Percentiles rank a stretch among this genome's conserved stretches.
These are phyloP conservation scores for Aphidoletes aphidimyza DNA, from an alignment of 2,888 invertebrate species.

Conservation along the genomic window DNA sequence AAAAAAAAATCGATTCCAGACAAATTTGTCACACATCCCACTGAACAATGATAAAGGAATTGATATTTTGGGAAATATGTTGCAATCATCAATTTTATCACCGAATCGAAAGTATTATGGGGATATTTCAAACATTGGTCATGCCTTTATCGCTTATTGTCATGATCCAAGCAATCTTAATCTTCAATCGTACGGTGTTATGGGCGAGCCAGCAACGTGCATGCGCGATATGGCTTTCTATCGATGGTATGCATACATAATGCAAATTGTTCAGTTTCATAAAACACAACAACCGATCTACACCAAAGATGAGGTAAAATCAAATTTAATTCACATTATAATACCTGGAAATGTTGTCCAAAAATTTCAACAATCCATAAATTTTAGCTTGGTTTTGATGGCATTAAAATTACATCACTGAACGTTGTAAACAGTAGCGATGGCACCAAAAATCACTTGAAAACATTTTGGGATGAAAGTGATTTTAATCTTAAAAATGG, in stretches of 20 bases:
- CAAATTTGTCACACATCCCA: conserved; percentile 60
- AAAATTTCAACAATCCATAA: conserved; percentile 75
- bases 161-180: conserved; percentile 68
- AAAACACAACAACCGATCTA: conserved; percentile 62
- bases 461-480: conserved; percentile 62
- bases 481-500: conserved; percentile 63
- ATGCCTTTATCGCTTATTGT: conserved; percentile 75
- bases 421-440: conserved; percentile 59
- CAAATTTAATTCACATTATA: conserved; percentile 57
- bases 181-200: conserved; percentile 62
- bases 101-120: conserved; percentile 75
- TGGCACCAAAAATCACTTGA: conserved; percentile 63
- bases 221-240: conserved; percentile 65
- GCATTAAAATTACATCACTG: conserved; percentile 2
- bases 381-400: conserved; percentile 28
- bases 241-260: conserved; percentile 64
- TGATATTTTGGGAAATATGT: conserved; percentile 77
- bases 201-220: conserved; percentile 64
- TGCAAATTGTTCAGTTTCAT: conserved; percentile 63
- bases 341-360: conserved; percentile 69
- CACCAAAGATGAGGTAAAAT: conserved; percentile 65
- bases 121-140: conserved; percentile 80
- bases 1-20: conserved; percentile 62
- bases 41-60: conserved; percentile 75
- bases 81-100: conserved; percentile 75